Conservation (phyloP, 2,888 invertebrate genomes). For the Sialis lutaria region DNA sequence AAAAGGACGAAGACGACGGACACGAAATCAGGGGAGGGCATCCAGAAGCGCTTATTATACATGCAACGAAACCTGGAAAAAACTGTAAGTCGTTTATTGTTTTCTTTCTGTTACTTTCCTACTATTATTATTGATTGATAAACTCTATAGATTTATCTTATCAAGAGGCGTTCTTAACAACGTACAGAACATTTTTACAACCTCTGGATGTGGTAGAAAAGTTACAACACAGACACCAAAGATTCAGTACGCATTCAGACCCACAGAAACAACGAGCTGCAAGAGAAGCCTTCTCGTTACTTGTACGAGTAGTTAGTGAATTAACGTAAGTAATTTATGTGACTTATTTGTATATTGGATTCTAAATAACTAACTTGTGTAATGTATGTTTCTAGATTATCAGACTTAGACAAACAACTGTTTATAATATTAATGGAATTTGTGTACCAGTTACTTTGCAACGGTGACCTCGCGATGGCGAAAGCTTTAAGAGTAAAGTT, state of each 20-base stretch:
- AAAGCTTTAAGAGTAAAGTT: conserved; percentile 78
- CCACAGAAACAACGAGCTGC: conserved; percentile 57
- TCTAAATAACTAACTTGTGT: too few species aligned
- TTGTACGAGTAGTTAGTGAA: conserved; percentile 89
- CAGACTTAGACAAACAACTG: conserved; percentile 67
- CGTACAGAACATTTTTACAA: conserved; percentile 88
- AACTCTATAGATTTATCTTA: conserved; percentile 60
- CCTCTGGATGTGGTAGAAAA: conserved; percentile 75
- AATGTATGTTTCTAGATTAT: conserved; percentile 37
- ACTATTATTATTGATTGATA: conserved; percentile 1
- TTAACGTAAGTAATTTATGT: conserved; percentile 58
- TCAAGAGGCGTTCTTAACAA: conserved; percentile 96
- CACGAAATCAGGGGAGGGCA: conserved; percentile 87
- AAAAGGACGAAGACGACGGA: conserved; percentile 68
- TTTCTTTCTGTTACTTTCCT: background rate
- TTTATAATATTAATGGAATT: conserved; percentile 79
- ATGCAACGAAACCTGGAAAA: conserved; percentile 90
- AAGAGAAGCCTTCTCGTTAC: conserved; percentile 75
- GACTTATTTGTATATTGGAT: too few species aligned
- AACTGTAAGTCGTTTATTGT: conserved; percentile 27
- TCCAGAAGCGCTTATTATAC: conserved; percentile 85
- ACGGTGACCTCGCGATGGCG: conserved; percentile 83
- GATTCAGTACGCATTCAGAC: conserved; percentile 53
- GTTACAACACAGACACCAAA: conserved; percentile 60
- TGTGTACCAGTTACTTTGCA: conserved; percentile 81